Evolutionary conservation across 1,140 invertebrate species (phyloP), one percentile per base, ranked within the genome.

Genomic region (Mizuhopecten yessoensis): DNA sequence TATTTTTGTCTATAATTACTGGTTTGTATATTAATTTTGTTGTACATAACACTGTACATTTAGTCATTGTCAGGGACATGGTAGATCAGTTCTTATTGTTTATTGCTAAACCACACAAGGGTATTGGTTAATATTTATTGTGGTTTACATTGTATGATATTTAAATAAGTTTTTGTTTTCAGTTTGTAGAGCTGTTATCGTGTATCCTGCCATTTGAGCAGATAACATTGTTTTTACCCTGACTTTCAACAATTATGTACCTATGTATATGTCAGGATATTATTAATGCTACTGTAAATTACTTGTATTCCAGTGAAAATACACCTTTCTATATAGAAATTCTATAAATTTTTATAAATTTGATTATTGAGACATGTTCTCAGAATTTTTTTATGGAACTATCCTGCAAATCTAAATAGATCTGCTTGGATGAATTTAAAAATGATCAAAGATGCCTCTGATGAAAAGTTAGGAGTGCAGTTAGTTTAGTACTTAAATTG

Each of bases 281-380:
- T 87, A 10, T 87, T 34, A 36, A 87, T 87, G 17, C 34, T n/a
- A 87, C 34, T 34, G 20, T 87, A n/a, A 87, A 34, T 87, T 42
- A 87, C 29, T 87, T 34, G 34, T 87, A 36, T 87, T 87, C 36
- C 34, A 75, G 57, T 5, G 29, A n/a, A 29, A 75, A 75, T 29
- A 17, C 17, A 1, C 9, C 36, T 15, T 1, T 45, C 42, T 45
- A 17, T 45, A 45, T 17, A 45, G 42, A 45, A 13, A 45, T 17
- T 7, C 42, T 45, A 45, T 45, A 17, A 10, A 17, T 13, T 39
- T 7, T 39, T 39, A 39, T 39, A 39, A 7, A 39, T n/a, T n/a
- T n/a, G n/a, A n/a, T n/a, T n/a, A n/a, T n/a, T n/a, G n/a, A n/a
- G n/a, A n/a, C n/a, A n/a, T n/a, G n/a, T n/a, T n/a, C n/a, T n/a